Evolutionary conservation across 2,113 vertebrate species (phyloP).

Genomic region (Pseudolaguvia tuberculata): DNA sequence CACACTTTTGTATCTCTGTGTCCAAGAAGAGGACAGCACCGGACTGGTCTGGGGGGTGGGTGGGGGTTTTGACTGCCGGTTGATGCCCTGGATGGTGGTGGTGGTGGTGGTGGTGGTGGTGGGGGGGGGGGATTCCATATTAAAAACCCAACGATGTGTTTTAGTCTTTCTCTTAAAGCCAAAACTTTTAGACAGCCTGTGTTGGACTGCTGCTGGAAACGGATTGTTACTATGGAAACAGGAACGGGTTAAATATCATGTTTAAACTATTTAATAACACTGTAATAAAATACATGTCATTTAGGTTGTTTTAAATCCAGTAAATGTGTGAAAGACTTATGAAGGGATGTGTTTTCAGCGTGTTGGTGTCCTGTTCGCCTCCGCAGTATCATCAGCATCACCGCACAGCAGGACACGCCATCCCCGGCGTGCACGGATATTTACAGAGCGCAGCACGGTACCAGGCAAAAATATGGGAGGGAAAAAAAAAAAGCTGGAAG

Average conservation of each 20-base stretch:
- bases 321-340: background rate
- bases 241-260: background rate
- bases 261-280: background rate
- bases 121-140: too few relatives aligned
- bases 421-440: constrained; percentile 21
- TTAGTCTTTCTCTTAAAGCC: too few relatives aligned
- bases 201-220: background rate
- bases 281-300: background rate
- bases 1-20: too few relatives aligned
- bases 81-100: too few relatives aligned
- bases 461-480: background rate
- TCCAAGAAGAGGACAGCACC: too few relatives aligned
- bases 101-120: too few relatives aligned
- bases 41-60: too few relatives aligned
- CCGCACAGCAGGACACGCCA: background rate
- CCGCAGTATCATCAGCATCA: constrained; percentile 22
- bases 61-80: too few relatives aligned
- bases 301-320: background rate
- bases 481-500: background rate
- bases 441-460: constrained; percentile 24
- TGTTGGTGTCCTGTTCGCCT: background rate
- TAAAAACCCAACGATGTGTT: too few relatives aligned
- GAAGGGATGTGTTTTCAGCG: background rate
- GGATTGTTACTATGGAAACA: background rate
- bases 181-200: background rate